Evolutionary conservation across 1,140 invertebrate genomes (phyloP).

Genomic region (Cardiocondyla obscurior): DNA sequence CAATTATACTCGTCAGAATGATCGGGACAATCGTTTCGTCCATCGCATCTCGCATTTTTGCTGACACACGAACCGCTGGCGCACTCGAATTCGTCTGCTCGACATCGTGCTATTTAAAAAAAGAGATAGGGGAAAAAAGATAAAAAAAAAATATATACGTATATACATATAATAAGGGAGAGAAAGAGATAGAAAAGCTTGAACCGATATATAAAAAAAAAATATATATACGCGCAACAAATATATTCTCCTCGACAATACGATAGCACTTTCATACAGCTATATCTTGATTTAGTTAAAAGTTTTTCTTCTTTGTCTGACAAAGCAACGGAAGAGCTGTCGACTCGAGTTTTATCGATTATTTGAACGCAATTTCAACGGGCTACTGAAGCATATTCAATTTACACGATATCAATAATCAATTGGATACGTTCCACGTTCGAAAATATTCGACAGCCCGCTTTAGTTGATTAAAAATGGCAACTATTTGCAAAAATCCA

Average conservation of each 20-base stretch:
- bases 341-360: constrained; percentile 33
- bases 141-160: constrained; percentile 36
- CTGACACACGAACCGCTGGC: constrained; percentile 88
- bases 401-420: constrained; percentile 49
- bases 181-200: not conserved
- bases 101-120: constrained; percentile 85
- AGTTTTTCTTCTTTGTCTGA: constrained; percentile 26
- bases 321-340: constrained; percentile 5
- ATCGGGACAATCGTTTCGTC: constrained; percentile 85
- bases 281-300: constrained; percentile 33
- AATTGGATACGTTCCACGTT: constrained; percentile 1
- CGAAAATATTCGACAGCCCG: constrained; percentile 40
- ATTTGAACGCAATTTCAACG: constrained; percentile 25
- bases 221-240: constrained; percentile 2
- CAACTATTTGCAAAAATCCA: constrained; percentile 43
- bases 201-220: constrained; percentile 9
- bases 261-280: not conserved
- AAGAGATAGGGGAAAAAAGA: not conserved
- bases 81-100: constrained; percentile 86
- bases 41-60: constrained; percentile 86
- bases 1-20: constrained; percentile 90
- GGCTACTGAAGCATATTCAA: constrained; percentile 21
- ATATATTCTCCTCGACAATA: constrained; percentile 24
- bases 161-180: constrained; percentile 29
- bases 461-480: constrained; percentile 54